Base-by-base conservation (phyloP, 2,888 invertebrate species). In the Nysson spinosus region DNA sequence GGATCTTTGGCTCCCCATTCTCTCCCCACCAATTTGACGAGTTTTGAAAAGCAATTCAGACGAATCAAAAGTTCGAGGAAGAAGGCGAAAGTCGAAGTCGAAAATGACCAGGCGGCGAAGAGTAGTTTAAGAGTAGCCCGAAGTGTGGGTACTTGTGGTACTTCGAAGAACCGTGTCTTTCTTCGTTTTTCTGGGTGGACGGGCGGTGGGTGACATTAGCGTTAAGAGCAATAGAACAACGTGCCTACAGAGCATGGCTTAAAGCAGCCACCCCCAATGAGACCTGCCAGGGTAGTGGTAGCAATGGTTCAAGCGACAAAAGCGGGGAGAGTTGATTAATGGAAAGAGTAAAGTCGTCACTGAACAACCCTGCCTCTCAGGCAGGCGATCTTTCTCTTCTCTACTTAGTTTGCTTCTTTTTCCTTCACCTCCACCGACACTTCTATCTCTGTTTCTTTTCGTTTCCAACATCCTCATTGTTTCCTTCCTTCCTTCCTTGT, bases 161-260 rank as follows among this genome's bases (percentile, higher is more conserved):
- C 43, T 50, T 61, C 32, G 24, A 12, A 24, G n/a, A 26, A 37
- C 20, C 39, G 17, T 5, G 20, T 9, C 37, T 39, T 51, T 57
- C 42, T 50, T 51, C 52, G 61, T 54, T 64, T 68, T 55, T 60
- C 69, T 62, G 61, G 28, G 54, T 42, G 66, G 61, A 42, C 65
- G 56, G 63, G 66, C 54, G 69, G 73, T 69, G 74, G 75, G 77
- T 76, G 79, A 77, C 81, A 83, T 84, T 84, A 83, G 71, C 83
- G 79, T 78, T 83, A 82, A 83, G 75, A 84, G 82, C 83, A 76
- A 75, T 78, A 75, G 82, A 82, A 83, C 82, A 83, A 83, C 81
- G 80, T 78, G 78, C 72, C 80, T 80, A 79, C 75, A 73, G 75
- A 83, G 79, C 79, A 79, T 78, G 74, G 74, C 77, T 75, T 74